Conservation (phyloP, 2,113 vertebrate species). For the Felis chaus region DNA sequence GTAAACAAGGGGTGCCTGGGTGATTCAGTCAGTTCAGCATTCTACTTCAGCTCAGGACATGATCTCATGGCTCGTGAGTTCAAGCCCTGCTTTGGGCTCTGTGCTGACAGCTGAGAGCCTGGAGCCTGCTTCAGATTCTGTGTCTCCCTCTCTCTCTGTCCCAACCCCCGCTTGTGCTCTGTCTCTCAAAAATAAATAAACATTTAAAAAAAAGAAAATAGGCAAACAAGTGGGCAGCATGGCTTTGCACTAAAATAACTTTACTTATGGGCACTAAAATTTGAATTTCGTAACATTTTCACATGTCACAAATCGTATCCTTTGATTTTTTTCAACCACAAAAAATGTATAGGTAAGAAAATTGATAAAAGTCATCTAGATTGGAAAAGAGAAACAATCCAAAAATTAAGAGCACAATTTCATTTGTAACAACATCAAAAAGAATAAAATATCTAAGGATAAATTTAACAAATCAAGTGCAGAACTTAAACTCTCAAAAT, state of each 20-base stretch:
- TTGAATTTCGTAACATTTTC: slow-evolving; percentile 44
- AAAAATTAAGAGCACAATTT: slow-evolving; percentile 36
- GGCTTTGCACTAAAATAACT: neutral
- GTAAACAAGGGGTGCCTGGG: neutral
- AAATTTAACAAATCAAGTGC: neutral
- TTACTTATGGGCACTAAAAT: neutral
- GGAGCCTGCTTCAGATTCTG: too few relatives aligned
- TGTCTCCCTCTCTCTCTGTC: too few relatives aligned
- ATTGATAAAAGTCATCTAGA: neutral
- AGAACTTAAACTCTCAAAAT: slow-evolving; percentile 47
- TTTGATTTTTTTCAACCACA: neutral
- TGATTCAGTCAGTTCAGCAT: too few relatives aligned
- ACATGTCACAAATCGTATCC: slow-evolving; percentile 27
- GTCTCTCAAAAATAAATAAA: too few relatives aligned
- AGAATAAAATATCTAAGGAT: slow-evolving; percentile 14
- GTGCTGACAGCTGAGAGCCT: too few relatives aligned
- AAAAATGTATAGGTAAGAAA: neutral
- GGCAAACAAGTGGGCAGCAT: neutral
- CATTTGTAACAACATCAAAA: slow-evolving; percentile 20
- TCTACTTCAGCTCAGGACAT: too few relatives aligned
- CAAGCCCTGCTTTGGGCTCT: too few relatives aligned
- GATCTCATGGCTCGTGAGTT: too few relatives aligned
- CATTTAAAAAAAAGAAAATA: neutral
- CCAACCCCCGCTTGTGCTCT: too few relatives aligned
- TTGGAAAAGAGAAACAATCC: neutral